Percentiles rank a stretch among this genome's conserved stretches.
Evolutionary conservation across 1,140 invertebrate species (phyloP).

Genomic region (Bombus consobrinus): DNA sequence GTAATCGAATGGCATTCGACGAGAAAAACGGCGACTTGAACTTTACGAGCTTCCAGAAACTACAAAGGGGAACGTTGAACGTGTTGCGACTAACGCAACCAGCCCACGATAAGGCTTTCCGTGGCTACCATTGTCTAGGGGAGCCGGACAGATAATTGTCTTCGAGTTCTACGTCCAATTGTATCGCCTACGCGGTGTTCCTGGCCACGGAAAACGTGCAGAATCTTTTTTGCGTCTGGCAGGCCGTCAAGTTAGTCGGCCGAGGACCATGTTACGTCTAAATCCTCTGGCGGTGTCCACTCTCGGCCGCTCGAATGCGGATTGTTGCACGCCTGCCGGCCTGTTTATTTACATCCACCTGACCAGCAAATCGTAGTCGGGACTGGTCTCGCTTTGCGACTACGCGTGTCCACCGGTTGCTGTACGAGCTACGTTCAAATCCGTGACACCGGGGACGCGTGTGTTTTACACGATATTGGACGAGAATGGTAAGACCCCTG

Average conservation of each 20-base stretch:
- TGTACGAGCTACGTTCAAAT: too few relatives aligned
- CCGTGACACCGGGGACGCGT: too few relatives aligned
- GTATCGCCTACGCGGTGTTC: conserved; percentile 9
- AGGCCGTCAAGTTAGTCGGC: background rate
- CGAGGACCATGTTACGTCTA: conserved; percentile 37
- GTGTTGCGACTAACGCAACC: conserved; percentile 16
- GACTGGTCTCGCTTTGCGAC: conserved; percentile 5
- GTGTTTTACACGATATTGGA: too few relatives aligned
- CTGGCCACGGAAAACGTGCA: background rate
- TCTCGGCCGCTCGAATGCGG: background rate
- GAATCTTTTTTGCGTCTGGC: conserved; percentile 13
- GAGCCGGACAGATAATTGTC: conserved; percentile 46
- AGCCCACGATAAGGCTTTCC: conserved; percentile 31
- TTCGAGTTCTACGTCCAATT: conserved; percentile 1
- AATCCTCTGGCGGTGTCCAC: conserved; percentile 33
- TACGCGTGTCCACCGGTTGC: too few relatives aligned
- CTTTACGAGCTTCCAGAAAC: conserved; percentile 47
- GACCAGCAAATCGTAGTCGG: background rate
- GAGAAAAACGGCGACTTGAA: background rate
- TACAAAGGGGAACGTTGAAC: conserved; percentile 4
- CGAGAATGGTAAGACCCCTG: background rate
- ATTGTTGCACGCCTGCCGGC: background rate
- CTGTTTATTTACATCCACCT: conserved; percentile 46
- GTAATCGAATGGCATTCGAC: conserved; percentile 6
- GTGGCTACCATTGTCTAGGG: conserved; percentile 31